These are phyloP conservation scores for Vidua macroura DNA, from an alignment of 2,113 vertebrate species.

Conservation along the genomic window DNA sequence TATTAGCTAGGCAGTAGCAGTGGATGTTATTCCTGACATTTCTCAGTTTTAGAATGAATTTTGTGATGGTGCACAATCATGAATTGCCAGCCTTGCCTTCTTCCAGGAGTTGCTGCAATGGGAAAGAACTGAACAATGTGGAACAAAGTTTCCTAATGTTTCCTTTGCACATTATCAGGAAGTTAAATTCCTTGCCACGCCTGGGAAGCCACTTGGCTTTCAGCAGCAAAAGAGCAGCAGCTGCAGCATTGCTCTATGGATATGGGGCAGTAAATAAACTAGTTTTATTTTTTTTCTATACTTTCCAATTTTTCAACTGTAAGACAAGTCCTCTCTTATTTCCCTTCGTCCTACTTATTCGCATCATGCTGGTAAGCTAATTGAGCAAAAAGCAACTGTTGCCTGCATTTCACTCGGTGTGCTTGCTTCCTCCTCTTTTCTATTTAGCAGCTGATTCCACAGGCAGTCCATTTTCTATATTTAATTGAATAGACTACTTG, in stretches of 20 bases:
- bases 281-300: not conserved
- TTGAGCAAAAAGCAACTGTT: not conserved
- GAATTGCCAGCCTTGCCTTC: not conserved
- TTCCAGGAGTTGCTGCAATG: not conserved
- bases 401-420: not conserved
- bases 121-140: not conserved
- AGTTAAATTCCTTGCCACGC: not conserved
- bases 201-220: conserved; percentile 18
- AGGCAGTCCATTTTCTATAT: not conserved
- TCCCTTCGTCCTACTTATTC: not conserved
- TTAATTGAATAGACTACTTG: not conserved
- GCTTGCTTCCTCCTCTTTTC: not conserved
- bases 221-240: not conserved
- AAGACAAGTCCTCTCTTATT: not conserved
- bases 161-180: not conserved
- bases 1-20: not conserved
- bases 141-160: conserved; percentile 22
- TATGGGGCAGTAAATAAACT: not conserved
- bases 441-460: not conserved
- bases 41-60: not conserved
- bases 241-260: not conserved
- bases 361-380: not conserved
- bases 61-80: not conserved
- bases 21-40: not conserved
- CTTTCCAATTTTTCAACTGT: not conserved